Base-by-base conservation (phyloP, 1,140 invertebrate genomes). In the Phthorimaea operculella region DNA sequence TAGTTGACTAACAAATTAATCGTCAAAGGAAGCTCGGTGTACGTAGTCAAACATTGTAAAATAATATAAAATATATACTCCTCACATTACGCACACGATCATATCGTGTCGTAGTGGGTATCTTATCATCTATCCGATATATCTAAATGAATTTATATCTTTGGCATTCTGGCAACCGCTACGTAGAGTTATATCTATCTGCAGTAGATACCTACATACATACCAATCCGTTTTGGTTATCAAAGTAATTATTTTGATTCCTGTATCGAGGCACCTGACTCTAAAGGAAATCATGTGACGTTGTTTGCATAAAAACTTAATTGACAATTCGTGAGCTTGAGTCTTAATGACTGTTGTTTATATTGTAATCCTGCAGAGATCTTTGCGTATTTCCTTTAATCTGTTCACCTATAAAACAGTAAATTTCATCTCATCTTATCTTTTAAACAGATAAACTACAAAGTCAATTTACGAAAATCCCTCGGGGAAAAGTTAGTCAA, bases 121-220 rank as follows among this genome's bases (percentile, higher is more conserved):
- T 72, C 69, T 73, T 76, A 76, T 73, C 70, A 59, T 44, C 36
- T 28, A 28, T 28, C 39, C 54, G 57, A 73, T 67, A 70, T 21
- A 21, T 51, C 17, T 51, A 51, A 33, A 51, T 51, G 5, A 47
- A 47, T 47, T 47, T 47, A 16, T 18, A 47, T 12, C 11, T 15
- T 42, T 42, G 39, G 39, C 39, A n/a, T 3, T 42, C 21, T 28
- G 21, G 21, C 21, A 28, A 28, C 2, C 2, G 21, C 21, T 4
- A 4, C 2, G 21, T 28, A 28, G 2, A 28, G 21, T 2, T 28
- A n/a, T 39, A 39, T 9, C n/a, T n/a, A n/a, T 3, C 33, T 7
- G 10, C 36, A n/a, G 3, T 39, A 39, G 2, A 39, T 9, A 12
- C n/a, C 36, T 39, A 39, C 3, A 10, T 39, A 39, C 36, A 10